Evolutionary conservation across 92 coral and sea anemone genomes (phyloP), one percentile per base, ranked within the genome.

Genomic region (Porites cylindrica): DNA sequence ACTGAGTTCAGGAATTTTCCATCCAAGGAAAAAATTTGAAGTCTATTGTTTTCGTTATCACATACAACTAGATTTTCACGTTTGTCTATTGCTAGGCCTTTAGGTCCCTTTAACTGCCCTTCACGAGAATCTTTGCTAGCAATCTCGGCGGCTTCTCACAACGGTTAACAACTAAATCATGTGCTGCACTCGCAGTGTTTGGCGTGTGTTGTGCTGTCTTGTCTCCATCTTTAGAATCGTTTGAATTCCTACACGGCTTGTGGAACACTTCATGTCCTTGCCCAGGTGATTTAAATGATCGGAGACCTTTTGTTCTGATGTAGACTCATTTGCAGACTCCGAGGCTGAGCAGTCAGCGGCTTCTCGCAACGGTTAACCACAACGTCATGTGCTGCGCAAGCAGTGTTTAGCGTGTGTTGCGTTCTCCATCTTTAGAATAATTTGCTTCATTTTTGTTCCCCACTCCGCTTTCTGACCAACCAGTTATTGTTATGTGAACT

Each of bases 61-160:
- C 94, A 82, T 1, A 87, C 89, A 6, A 91, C 62, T 8, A 87
- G 76, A 43, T 91, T 86, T 16, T 80, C 75, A 66, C 63, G 84
- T 18, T 70, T 62, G 68, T 91, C 94, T 14, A 91, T 83, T 12
- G 86, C 47, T 2, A 91, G 82, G 11, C 88, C 94, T 10, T 60
- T 75, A 2, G 91, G 94, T 70, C 70, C 56, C 10, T 59, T 84
- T 23, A 75, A 54, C 66, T 82, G 88, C 32, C 91, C 83, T 38
- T 91, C 94, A 10, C 68, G 81, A 66, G 43, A n/a, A 10, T 52
- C 83, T 24, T 87, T 76, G 8, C 65, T 70, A 16, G 88, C 91
- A 32, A 91, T 87, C 24, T 78, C 47, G 79, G 58, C 19, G 85
- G 60, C 13, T 74, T 78, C 5, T 70, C 86, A 47, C 79, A 79